phyloP scores from a whole-genome alignment of 2,888 invertebrate species.

The Conus canariensis region DNA sequence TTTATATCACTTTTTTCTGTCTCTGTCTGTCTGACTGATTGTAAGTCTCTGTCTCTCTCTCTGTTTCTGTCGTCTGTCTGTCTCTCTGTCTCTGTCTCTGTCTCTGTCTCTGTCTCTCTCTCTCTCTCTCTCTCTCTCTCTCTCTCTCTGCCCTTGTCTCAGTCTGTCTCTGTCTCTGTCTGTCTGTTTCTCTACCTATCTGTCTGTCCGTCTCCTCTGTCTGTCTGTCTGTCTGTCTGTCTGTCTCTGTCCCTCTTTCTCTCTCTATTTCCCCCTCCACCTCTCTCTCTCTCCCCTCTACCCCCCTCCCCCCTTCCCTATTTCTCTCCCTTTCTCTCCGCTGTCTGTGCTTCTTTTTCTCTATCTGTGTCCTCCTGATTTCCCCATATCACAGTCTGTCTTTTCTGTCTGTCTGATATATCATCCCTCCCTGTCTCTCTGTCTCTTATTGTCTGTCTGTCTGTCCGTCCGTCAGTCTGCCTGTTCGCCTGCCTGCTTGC shows the following conservation, averaged over 20 bases:
- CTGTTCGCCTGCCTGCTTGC: too few species aligned
- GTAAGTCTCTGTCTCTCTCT: background rate
- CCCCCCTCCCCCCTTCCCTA: background rate
- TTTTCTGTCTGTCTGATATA: background rate
- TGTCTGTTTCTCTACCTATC: background rate
- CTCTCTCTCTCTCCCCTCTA: too few species aligned
- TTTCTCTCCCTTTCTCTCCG: background rate
- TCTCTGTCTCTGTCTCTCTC: slow-evolving; percentile 17
- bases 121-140: background rate
- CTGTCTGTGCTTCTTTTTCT: background rate
- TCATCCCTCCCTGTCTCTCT: slow-evolving; percentile 22
- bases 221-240: too few species aligned
- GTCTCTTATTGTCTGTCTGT: background rate
- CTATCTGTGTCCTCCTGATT: background rate
- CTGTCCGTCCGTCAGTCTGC: too few species aligned
- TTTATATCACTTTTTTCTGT: background rate
- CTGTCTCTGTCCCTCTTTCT: background rate
- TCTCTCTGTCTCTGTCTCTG: background rate
- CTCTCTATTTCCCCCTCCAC: background rate
- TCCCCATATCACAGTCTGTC: background rate
- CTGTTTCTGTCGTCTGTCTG: background rate
- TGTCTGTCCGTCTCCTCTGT: too few species aligned
- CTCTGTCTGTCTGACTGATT: background rate
- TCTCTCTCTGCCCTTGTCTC: background rate
- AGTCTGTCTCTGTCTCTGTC: background rate